Percentiles rank a stretch among this genome's conserved stretches.
phyloP scores from a whole-genome alignment of 2,888 invertebrate species.

The Tinea semifulvella region DNA sequence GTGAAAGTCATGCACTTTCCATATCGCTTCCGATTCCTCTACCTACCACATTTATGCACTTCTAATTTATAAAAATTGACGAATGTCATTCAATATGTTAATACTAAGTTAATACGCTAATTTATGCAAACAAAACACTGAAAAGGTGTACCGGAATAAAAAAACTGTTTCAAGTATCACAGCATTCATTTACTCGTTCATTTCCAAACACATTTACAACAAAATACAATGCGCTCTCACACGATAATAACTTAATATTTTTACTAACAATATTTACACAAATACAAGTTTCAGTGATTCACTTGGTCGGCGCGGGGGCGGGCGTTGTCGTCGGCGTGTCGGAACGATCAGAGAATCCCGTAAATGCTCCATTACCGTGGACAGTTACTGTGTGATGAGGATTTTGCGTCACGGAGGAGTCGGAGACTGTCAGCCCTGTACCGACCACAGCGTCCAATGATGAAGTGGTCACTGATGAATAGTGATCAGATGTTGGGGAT shows the following conservation, averaged over 20 bases:
- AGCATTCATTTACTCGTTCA: constrained; percentile 48
- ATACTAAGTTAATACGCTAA: neutral
- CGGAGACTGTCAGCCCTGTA: neutral
- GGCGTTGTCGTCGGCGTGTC: constrained; percentile 26
- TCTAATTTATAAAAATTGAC: constrained; percentile 1
- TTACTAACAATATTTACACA: constrained; percentile 13
- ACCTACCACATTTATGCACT: constrained; percentile 17
- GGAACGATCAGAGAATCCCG: constrained; percentile 42
- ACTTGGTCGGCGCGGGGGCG: constrained; percentile 14
- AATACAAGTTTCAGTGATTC: constrained; percentile 14
- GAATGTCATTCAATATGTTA: neutral
- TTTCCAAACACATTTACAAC: constrained; percentile 16
- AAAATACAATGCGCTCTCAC: constrained; percentile 26
- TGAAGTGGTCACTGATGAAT: neutral
- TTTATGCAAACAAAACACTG: neutral
- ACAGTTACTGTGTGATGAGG: constrained; percentile 15
- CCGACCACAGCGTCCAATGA: neutral
- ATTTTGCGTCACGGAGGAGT: neutral
- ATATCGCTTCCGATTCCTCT: constrained; percentile 24
- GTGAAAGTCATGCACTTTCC: constrained; percentile 26
- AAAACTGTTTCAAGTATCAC: constrained; percentile 34
- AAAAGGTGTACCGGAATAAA: no score
- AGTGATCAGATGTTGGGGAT: neutral
- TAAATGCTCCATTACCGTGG: constrained; percentile 39
- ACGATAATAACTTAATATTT: constrained; percentile 33